Conservation (phyloP, 2,888 invertebrate species). For the Heliconius erato region DNA sequence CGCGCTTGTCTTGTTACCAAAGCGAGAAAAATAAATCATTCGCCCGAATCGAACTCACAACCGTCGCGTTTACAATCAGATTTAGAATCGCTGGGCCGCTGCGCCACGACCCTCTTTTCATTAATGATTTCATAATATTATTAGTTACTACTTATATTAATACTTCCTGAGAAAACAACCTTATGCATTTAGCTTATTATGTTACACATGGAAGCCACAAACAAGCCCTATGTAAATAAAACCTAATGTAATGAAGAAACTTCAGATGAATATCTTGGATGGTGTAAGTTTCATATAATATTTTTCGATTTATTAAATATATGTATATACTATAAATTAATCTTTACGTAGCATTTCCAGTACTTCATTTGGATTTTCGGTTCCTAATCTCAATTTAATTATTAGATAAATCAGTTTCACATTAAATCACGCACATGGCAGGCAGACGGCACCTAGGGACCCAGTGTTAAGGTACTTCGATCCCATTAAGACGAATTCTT, state of each 20-base stretch:
- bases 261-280: neutral
- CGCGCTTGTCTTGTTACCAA: too few relatives aligned
- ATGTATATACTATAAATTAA: neutral
- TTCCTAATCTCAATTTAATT: neutral
- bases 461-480: too few relatives aligned
- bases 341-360: neutral
- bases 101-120: neutral
- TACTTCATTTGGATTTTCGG: neutral
- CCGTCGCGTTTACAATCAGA: neutral
- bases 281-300: neutral
- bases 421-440: too few relatives aligned
- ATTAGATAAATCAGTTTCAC: too few relatives aligned
- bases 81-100: neutral
- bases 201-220: slow-evolving; percentile 17
- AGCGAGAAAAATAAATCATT: too few relatives aligned
- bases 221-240: neutral
- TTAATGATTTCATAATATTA: neutral
- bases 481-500: too few relatives aligned
- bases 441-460: too few relatives aligned
- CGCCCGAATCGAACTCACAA: neutral
- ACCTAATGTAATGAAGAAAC: neutral
- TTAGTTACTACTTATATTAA: neutral
- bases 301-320: too few relatives aligned
- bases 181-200: neutral
- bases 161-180: neutral